phyloP scores from a whole-genome alignment of 1,140 invertebrate genomes.

The Lordiphosa mommai region DNA sequence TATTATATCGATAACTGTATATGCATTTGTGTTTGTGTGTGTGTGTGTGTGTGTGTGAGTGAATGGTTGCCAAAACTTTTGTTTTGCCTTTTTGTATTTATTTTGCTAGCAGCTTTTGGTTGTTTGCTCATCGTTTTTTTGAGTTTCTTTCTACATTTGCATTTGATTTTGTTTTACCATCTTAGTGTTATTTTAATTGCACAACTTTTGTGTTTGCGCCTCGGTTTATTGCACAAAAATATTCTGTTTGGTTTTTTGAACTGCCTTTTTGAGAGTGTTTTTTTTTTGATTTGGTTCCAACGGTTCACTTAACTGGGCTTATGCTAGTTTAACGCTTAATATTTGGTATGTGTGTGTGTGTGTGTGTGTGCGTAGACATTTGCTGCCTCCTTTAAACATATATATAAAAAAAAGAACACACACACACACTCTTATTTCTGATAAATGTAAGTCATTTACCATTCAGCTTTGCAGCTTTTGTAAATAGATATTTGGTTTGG shows the following conservation, averaged over 20 bases:
- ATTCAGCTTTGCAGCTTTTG: background rate
- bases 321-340: conserved; percentile 17
- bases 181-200: conserved; percentile 66
- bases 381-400: conserved; percentile 1
- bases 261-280: background rate
- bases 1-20: conserved; percentile 35
- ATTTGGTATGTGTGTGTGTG: background rate
- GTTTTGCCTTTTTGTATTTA: conserved; percentile 43
- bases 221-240: conserved; percentile 69
- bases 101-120: conserved; percentile 73
- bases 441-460: conserved; percentile 25
- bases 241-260: conserved; percentile 20
- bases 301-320: conserved; percentile 10
- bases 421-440: conserved; percentile 25
- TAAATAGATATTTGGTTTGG: background rate
- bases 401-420: background rate
- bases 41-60: conserved; percentile 29
- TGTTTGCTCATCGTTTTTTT: conserved; percentile 74
- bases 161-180: conserved; percentile 53
- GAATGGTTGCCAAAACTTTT: conserved; percentile 37
- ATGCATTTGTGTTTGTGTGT: conserved; percentile 8
- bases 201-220: conserved; percentile 32
- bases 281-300: conserved; percentile 37
- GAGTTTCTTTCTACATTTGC: conserved; percentile 72
- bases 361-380: conserved; percentile 1